Conservation (phyloP, 2,797 vertebrate species). For the Luscinia luscinia region DNA sequence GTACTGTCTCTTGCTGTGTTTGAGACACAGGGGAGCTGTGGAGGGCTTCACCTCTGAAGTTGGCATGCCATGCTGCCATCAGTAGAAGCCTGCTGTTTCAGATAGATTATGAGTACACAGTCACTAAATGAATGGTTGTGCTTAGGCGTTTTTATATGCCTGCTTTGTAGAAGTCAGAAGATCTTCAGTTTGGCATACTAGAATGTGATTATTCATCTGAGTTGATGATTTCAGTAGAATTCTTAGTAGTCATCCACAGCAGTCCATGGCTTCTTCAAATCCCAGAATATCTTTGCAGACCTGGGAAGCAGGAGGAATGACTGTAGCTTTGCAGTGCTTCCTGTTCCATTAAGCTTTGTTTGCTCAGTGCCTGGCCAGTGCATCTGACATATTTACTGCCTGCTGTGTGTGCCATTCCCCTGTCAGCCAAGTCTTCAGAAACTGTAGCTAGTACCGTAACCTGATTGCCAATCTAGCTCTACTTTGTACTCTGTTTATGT, state of each 20-base stretch:
- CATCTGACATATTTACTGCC: neutral
- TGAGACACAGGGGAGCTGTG: neutral
- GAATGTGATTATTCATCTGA: neutral
- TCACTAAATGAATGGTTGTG: neutral
- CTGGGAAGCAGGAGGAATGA: neutral
- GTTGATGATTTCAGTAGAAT: neutral
- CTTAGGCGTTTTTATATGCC: conserved; percentile 20
- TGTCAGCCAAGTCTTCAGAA: neutral
- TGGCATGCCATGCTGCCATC: neutral
- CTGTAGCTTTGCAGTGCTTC: neutral
- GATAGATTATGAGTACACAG: neutral
- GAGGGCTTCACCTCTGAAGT: neutral
- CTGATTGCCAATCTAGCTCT: neutral
- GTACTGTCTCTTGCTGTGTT: rapidly evolving
- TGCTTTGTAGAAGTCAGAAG: conserved; percentile 8
- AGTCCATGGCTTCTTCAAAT: neutral
- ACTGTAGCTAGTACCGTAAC: neutral
- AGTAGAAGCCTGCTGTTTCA: neutral
- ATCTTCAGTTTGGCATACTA: neutral
- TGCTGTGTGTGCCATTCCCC: neutral
- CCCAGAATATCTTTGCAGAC: neutral
- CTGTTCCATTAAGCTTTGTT: neutral
- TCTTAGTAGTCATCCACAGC: neutral
- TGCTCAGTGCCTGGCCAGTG: neutral
- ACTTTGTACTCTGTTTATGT: neutral